phyloP scores from a whole-genome alignment of 1,140 invertebrate species.

The Drosophila navojoa region DNA sequence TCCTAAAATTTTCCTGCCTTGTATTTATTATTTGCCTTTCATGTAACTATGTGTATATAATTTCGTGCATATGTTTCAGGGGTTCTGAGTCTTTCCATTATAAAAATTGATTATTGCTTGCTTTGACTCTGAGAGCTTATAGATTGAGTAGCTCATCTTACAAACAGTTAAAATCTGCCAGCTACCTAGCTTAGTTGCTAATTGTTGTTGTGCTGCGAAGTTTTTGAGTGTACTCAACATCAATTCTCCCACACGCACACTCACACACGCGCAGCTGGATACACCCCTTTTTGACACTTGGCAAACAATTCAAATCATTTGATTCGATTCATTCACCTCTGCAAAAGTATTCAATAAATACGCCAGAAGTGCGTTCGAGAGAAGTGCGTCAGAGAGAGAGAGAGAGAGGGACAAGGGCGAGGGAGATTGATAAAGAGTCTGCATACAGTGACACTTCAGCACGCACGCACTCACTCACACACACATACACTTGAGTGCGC shows the following conservation, averaged over 20 bases:
- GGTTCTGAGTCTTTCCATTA: conserved; percentile 1
- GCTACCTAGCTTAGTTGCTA: neutral
- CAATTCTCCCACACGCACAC: conserved; percentile 3
- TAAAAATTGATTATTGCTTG: conserved; percentile 17
- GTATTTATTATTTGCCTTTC: conserved; percentile 63
- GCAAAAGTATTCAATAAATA: conserved; percentile 35
- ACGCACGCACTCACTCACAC: conserved; percentile 50
- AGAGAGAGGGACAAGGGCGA: neutral
- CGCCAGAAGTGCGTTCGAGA: conserved; percentile 53
- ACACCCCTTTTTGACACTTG: conserved; percentile 63
- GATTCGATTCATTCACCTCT: conserved; percentile 35
- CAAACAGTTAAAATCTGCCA: neutral
- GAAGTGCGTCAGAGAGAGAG: conserved; percentile 5
- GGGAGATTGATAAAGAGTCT: neutral
- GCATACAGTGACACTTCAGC: conserved; percentile 52
- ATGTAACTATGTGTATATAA: conserved; percentile 32
- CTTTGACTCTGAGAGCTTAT: neutral
- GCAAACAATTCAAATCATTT: conserved; percentile 29
- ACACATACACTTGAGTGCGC: conserved; percentile 20
- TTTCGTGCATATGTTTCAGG: conserved; percentile 46
- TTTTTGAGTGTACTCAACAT: neutral
- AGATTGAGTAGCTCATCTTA: neutral
- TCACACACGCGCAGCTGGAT: conserved; percentile 4
- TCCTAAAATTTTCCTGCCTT: conserved; percentile 68
- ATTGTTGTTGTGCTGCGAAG: neutral